These are phyloP conservation scores for Pedionomus torquatus DNA, from an alignment of 2,113 vertebrate genomes.

Conservation along the genomic window DNA sequence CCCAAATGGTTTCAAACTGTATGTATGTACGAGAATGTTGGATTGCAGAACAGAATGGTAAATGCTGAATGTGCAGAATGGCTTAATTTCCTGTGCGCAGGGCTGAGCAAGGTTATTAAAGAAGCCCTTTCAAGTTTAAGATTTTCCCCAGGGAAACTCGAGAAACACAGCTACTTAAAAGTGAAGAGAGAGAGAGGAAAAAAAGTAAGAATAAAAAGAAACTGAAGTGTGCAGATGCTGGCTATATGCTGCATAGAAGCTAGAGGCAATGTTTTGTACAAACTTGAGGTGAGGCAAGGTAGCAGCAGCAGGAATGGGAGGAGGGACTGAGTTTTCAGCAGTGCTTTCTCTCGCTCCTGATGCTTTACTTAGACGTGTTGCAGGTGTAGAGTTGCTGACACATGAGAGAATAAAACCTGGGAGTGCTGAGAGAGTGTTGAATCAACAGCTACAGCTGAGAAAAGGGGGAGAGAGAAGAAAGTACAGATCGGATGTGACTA, in stretches of 20 bases:
- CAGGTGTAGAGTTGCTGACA: conserved; percentile 11
- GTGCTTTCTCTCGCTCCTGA: not conserved
- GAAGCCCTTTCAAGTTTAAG: conserved; percentile 67
- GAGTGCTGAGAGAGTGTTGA: not conserved
- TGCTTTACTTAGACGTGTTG: not conserved
- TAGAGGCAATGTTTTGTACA: not conserved
- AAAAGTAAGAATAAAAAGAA: not conserved
- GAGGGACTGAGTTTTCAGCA: not conserved
- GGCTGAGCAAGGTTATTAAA: conserved; percentile 74
- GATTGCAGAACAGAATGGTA: conserved; percentile 35
- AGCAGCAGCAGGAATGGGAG: not conserved
- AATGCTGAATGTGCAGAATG: conserved; percentile 74
- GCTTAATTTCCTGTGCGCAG: conserved; percentile 66
- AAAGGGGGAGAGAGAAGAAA: not conserved
- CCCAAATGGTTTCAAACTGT: conserved; percentile 8
- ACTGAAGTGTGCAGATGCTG: not conserved
- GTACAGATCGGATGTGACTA: not conserved
- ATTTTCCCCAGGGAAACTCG: conserved; percentile 57
- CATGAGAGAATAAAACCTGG: not conserved
- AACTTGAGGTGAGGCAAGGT: not conserved
- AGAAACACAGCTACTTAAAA: conserved; percentile 58
- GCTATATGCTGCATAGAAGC: not conserved
- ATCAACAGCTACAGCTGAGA: not conserved
- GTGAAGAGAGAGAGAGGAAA: not conserved
- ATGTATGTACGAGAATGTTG: conserved; percentile 23